Conservation (phyloP, 2,888 invertebrate genomes). For the Toxonevra muliebris region DNA sequence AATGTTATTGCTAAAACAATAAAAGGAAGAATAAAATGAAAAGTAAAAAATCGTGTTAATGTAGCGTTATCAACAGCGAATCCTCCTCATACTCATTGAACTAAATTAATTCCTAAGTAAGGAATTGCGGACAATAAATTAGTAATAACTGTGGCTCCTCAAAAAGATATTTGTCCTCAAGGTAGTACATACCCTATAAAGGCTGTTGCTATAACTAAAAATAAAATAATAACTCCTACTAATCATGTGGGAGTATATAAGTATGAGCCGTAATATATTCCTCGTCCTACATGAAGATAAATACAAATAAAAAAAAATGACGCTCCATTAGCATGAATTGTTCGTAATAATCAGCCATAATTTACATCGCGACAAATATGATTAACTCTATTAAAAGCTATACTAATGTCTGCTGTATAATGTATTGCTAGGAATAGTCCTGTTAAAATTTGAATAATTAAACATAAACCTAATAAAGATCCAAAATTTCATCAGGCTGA, state of each 20-base stretch:
- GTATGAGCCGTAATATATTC: conserved; percentile 69
- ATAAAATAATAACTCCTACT: conserved; percentile 72
- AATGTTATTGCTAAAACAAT: conserved; percentile 71
- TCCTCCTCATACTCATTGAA: conserved; percentile 80
- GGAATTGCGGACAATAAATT: conserved; percentile 78
- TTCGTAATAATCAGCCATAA: conserved; percentile 4
- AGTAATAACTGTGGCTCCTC: conserved; percentile 83
- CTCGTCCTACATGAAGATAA: conserved; percentile 75
- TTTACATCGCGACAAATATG: neutral
- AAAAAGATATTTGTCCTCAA: conserved; percentile 84
- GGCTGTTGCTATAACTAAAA: conserved; percentile 75
- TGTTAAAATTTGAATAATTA: conserved; percentile 4
- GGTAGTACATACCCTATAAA: conserved; percentile 82
- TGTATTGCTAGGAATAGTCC: neutral
- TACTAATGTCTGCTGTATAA: neutral
- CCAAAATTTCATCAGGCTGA: conserved; percentile 7
- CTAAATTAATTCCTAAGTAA: conserved; percentile 71
- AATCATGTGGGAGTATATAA: conserved; percentile 71
- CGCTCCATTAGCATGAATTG: conserved; percentile 75
- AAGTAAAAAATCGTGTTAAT: conserved; percentile 76
- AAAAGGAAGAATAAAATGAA: conserved; percentile 80
- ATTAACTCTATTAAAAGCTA: conserved; percentile 1
- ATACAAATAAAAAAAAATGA: conserved; percentile 78
- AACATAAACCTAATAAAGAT: neutral
- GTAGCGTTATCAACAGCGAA: conserved; percentile 79